Percentiles rank a stretch among this genome's conserved stretches.
Evolutionary conservation across 2,888 invertebrate species (phyloP).

Genomic region (Phyto melanocephala): DNA sequence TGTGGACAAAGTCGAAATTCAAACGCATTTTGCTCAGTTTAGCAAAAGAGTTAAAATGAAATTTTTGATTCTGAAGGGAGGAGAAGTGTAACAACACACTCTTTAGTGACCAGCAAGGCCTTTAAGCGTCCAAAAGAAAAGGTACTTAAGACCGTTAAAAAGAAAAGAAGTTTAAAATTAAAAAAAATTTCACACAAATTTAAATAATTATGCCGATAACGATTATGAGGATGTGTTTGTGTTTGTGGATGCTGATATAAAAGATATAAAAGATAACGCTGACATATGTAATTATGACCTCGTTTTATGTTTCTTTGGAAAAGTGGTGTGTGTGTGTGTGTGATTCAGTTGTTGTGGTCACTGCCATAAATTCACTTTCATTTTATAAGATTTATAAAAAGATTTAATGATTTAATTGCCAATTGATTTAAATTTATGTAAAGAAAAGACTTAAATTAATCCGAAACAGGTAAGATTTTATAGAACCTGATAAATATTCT

Average conservation of each 20-base stretch:
- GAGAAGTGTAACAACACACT: neutral
- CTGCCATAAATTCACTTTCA: slow-evolving; percentile 43
- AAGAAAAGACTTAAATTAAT: neutral
- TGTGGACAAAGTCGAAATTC: slow-evolving; percentile 39
- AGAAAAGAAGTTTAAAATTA: slow-evolving; percentile 17
- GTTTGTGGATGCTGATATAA: neutral
- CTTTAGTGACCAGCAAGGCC: slow-evolving; percentile 19
- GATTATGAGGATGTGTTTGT: neutral
- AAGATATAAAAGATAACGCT: slow-evolving; percentile 51
- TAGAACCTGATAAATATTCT: too few relatives aligned
- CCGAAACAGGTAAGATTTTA: too few relatives aligned
- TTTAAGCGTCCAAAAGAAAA: slow-evolving; percentile 4
- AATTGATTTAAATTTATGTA: neutral
- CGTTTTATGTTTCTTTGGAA: slow-evolving; percentile 44
- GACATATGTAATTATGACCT: slow-evolving; percentile 54
- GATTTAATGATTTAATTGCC: neutral
- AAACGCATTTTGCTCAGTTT: slow-evolving; percentile 42
- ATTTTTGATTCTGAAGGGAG: neutral
- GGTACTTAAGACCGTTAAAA: slow-evolving; percentile 40
- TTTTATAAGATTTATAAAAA: neutral
- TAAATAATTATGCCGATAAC: slow-evolving; percentile 11
- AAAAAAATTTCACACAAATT: slow-evolving; percentile 49
- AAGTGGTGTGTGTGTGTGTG: too few relatives aligned
- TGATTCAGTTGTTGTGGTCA: slow-evolving; percentile 17
- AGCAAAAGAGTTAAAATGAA: neutral